Conservation (phyloP, 2,888 invertebrate species). For the Perizoma affinitatum region DNA sequence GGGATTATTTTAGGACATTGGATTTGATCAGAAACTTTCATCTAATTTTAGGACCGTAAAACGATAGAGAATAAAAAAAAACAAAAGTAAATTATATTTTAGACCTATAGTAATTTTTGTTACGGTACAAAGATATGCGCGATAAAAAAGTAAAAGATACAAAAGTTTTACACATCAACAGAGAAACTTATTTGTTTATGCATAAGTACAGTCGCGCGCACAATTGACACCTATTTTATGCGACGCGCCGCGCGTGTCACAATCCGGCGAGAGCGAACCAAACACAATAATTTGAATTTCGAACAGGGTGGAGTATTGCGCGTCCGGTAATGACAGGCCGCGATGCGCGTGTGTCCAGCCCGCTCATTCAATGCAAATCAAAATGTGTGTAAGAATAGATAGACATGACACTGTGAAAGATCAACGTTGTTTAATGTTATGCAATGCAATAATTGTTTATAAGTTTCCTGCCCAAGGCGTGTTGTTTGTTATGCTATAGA, state of each 20-base stretch:
- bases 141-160: constrained; percentile 8
- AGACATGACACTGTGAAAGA: constrained; percentile 58
- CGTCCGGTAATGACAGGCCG: constrained; percentile 81
- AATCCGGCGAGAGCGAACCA: constrained; percentile 50
- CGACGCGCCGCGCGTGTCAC: constrained; percentile 57
- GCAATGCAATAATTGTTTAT: constrained; percentile 19
- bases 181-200: constrained; percentile 27
- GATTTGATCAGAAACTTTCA: no score
- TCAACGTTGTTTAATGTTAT: constrained; percentile 25
- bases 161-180: constrained; percentile 23
- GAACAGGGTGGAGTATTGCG: constrained; percentile 70
- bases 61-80: no score
- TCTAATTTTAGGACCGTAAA: no score
- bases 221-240: constrained; percentile 55
- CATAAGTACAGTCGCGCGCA: constrained; percentile 52
- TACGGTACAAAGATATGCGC: background rate
- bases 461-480: constrained; percentile 7
- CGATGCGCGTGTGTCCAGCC: constrained; percentile 75
- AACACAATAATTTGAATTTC: constrained; percentile 77
- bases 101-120: no score
- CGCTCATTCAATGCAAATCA: constrained; percentile 81
- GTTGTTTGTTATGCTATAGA: background rate
- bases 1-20: constrained; percentile 8
- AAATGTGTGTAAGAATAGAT: constrained; percentile 52
- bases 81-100: no score